phyloP scores from a whole-genome alignment of 1,140 invertebrate genomes.

The Neuroterus valhalla region DNA sequence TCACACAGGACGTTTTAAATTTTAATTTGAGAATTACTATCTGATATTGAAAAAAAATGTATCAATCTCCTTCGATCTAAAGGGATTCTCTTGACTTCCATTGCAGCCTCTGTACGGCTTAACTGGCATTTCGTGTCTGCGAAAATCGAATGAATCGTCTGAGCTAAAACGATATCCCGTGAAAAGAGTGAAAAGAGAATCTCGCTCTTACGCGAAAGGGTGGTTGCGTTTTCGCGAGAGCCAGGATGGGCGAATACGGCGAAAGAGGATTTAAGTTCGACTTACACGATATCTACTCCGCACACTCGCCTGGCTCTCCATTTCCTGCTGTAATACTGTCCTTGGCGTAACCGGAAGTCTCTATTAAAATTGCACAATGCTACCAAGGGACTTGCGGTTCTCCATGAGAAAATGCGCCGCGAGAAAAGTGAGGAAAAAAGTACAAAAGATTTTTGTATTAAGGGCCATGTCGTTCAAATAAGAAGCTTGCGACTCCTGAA shows the following conservation, averaged over 20 bases:
- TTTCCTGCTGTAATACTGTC: conserved; percentile 58
- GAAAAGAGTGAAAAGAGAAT: conserved; percentile 9
- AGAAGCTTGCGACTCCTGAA: conserved; percentile 8
- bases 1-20: no score
- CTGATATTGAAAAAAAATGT: no score
- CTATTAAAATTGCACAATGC: conserved; percentile 64
- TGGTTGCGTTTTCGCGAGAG: conserved; percentile 6
- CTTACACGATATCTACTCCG: conserved; percentile 65
- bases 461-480: conserved; percentile 13
- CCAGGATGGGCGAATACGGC: conserved; percentile 36
- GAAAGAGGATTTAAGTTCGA: conserved; percentile 58
- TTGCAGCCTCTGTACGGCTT: no score
- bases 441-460: background rate
- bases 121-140: no score
- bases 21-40: no score
- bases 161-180: conserved; percentile 1
- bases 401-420: no score
- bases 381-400: conserved; percentile 18
- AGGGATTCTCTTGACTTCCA: no score
- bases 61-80: no score
- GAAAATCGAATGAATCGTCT: conserved; percentile 4
- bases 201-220: background rate
- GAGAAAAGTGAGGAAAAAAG: background rate
- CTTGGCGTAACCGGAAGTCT: conserved; percentile 38
- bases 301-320: conserved; percentile 60